phyloP scores from a whole-genome alignment of 2,797 vertebrate genomes.

The Pteropus rufus region DNA sequence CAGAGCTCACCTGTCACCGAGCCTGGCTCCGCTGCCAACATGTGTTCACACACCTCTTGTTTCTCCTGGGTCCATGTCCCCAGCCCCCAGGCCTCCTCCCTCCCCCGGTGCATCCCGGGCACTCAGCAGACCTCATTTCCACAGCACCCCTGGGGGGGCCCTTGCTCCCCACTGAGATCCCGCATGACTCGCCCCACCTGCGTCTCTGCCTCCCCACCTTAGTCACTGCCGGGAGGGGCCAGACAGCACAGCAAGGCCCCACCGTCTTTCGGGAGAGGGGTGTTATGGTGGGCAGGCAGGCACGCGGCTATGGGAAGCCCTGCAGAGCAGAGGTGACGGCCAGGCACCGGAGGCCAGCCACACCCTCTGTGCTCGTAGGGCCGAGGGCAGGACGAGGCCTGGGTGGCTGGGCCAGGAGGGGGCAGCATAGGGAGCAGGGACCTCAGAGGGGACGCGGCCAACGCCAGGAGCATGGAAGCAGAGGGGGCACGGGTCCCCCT shows the following conservation, averaged over 20 bases:
- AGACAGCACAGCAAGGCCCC: not conserved
- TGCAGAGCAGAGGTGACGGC: not conserved
- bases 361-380: no score
- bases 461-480: no score
- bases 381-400: not conserved
- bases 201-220: no score
- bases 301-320: not conserved
- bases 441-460: not conserved
- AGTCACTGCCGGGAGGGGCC: not conserved
- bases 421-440: accelerated
- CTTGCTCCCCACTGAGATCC: not conserved
- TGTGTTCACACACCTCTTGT: no score
- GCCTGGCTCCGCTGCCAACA: no score
- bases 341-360: not conserved
- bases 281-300: accelerated
- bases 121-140: no score
- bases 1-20: not conserved
- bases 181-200: no score
- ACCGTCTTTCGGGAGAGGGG: not conserved
- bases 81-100: not conserved
- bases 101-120: not conserved
- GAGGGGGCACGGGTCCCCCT: not conserved
- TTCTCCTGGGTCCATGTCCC: not conserved
- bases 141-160: not conserved
- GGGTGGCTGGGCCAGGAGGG: not conserved